These are phyloP conservation scores for Cisticola juncidis DNA, from an alignment of 2,113 vertebrate species.

Conservation along the genomic window DNA sequence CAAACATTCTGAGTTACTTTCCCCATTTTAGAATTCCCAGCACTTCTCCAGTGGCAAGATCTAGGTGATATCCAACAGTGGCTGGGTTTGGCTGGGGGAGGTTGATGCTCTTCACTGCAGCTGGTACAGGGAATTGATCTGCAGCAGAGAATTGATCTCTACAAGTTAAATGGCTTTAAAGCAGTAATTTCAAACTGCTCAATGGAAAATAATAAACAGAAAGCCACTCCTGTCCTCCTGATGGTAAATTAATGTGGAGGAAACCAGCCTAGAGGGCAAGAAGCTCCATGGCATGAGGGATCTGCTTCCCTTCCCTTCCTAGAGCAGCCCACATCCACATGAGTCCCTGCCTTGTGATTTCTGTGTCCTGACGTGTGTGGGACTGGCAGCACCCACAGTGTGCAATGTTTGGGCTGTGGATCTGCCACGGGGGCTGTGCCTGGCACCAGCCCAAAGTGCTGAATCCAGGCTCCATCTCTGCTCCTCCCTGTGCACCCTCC, in stretches of 20 bases:
- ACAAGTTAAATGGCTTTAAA: neutral
- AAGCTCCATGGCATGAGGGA: neutral
- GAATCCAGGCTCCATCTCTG: neutral
- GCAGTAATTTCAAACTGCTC: neutral
- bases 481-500: neutral
- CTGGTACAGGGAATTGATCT: accelerated
- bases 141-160: accelerated
- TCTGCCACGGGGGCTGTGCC: neutral
- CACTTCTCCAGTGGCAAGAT: neutral
- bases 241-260: accelerated
- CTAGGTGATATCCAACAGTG: accelerated
- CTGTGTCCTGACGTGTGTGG: neutral
- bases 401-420: neutral
- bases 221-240: neutral
- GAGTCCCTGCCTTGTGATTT: neutral
- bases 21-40: neutral
- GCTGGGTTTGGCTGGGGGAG: neutral
- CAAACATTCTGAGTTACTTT: neutral
- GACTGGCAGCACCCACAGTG: neutral
- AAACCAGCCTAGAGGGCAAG: neutral
- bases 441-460: accelerated
- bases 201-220: neutral
- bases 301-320: neutral
- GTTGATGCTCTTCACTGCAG: neutral
- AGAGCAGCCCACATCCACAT: accelerated